Conservation (phyloP, 2,888 invertebrate species). For the Abrostola triplasia region DNA sequence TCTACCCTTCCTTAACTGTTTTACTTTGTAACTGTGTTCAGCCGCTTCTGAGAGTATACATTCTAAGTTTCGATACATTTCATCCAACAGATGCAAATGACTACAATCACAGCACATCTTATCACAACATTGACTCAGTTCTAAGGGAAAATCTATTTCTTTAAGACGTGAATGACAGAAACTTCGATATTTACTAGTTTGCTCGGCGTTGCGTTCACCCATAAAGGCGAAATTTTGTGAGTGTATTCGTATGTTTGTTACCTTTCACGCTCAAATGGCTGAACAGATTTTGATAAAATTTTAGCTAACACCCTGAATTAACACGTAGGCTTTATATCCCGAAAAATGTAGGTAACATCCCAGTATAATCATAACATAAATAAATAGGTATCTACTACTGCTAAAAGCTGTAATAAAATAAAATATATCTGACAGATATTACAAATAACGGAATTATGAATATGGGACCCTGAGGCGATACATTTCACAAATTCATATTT, state of each 20-base stretch:
- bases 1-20: neutral
- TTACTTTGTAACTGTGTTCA: neutral
- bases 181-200: neutral
- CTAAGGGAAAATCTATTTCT: neutral
- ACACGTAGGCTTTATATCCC: no score
- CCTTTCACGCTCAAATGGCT: no score
- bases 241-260: no score
- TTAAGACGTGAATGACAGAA: neutral
- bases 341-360: no score
- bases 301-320: no score
- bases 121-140: slow-evolving; percentile 7
- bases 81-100: slow-evolving; percentile 3
- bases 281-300: no score
- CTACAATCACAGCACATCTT: slow-evolving; percentile 3
- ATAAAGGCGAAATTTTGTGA: no score
- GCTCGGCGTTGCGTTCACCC: neutral
- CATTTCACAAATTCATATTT: neutral
- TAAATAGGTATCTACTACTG: no score
- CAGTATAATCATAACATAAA: no score
- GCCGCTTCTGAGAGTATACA: slow-evolving; percentile 7
- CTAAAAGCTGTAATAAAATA: neutral
- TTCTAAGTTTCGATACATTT: slow-evolving; percentile 7
- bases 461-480: neutral
- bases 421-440: neutral
- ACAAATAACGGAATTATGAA: neutral